phyloP scores from a whole-genome alignment of 2,113 vertebrate species.

The Misgurnus anguillicaudatus region DNA sequence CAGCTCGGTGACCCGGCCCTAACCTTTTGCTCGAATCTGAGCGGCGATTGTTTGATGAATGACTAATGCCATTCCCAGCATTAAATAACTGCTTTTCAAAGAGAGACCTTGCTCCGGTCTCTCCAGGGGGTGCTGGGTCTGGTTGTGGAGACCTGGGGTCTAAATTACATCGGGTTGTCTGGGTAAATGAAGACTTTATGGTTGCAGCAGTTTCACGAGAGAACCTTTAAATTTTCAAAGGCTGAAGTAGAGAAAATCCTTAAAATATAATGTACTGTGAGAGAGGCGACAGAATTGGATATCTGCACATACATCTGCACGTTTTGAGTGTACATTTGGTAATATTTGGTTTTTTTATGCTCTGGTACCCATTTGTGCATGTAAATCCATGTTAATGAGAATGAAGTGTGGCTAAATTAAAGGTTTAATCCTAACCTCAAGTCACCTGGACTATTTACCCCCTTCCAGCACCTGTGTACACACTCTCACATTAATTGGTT shows the following conservation, averaged over 20 bases:
- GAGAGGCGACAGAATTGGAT: too few relatives aligned
- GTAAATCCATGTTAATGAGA: conserved; percentile 23
- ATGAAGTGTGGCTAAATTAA: conserved; percentile 45
- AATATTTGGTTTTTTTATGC: background rate
- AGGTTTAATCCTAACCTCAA: conserved; percentile 59
- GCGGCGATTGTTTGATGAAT: conserved; percentile 48
- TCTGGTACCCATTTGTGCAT: background rate
- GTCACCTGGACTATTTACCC: conserved; percentile 45
- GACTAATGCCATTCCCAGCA: conserved; percentile 52
- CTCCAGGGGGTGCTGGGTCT: conserved; percentile 48
- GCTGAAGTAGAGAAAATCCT: too few relatives aligned
- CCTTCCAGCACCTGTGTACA: conserved; percentile 1
- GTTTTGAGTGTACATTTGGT: background rate
- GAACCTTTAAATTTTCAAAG: background rate
- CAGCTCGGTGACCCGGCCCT: conserved; percentile 41
- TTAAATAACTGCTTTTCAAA: conserved; percentile 58
- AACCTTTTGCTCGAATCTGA: conserved; percentile 44
- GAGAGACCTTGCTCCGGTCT: conserved; percentile 28
- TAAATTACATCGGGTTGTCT: conserved; percentile 46
- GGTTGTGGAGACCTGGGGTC: conserved; percentile 25
- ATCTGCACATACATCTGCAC: too few relatives aligned
- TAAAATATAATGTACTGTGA: too few relatives aligned
- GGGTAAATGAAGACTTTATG: conserved; percentile 48
- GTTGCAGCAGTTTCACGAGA: conserved; percentile 12
- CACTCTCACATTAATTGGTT: conserved; percentile 61